Evolutionary conservation across 2,888 invertebrate species (phyloP), one percentile per base, ranked within the genome.

Genomic region (Odontothrips loti): DNA sequence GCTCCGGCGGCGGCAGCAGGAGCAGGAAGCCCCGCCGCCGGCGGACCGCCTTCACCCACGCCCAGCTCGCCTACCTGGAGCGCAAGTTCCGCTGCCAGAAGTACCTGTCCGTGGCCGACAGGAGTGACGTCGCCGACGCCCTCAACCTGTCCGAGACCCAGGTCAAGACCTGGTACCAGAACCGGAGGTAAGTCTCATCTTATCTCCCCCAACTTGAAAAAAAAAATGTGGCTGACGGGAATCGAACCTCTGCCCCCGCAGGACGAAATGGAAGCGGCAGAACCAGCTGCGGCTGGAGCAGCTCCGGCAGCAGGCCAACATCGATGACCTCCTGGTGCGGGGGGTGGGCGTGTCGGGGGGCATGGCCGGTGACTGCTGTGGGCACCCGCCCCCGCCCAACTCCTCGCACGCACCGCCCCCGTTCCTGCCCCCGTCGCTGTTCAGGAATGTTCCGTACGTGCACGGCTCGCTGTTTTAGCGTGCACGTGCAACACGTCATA

Each of bases 21-120:
- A 75, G 93, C 0, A 90, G 95, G 63, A 96, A 96, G 87, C 95
- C 95, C 0, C 91, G 96, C 6, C 90, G 96, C 83, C 90, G 96
- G 84, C 91, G 96, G 82, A 96, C 96, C 0, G 97, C 97, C 0
- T 97, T 97, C 89, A 97, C 97, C 1, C 97, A 97, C 86, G 95
- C 96, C 0, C 97, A 97, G 88, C 90, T 97, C 81, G 96, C 96
- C 0, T 97, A 95, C 87, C 89, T 97, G 84, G 97, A 97, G 88
- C 89, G 96, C 84, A 96, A 96, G 88, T 97, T 97, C 87, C 91
- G 96, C 12, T 95, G 96, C 85, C 97, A 97, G 88, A 97, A 97
- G 88, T 97, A 97, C 88, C 89, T 97, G 82, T 96, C 96, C 83
- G 97, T 97, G 11, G 96, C 96, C 0, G 97, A 97, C 86, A 90